Percentiles rank a stretch among this genome's conserved stretches.
These are phyloP conservation scores for Tursiops truncatus DNA, from an alignment of 2,113 vertebrate genomes.

Conservation along the genomic window DNA sequence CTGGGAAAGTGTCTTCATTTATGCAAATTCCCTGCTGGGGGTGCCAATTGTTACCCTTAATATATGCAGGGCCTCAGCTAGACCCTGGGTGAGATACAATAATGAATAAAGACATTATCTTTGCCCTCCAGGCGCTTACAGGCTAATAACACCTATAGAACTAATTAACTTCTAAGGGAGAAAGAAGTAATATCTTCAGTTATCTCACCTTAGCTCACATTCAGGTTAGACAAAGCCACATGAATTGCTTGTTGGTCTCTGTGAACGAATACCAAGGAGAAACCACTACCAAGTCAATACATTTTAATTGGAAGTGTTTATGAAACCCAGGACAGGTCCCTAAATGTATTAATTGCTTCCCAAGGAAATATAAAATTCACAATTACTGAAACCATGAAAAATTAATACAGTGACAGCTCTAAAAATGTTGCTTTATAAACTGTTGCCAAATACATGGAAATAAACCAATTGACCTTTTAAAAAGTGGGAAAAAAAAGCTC, in stretches of 20 bases:
- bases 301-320: conserved; percentile 71
- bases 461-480: conserved; percentile 74
- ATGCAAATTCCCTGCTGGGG: conserved; percentile 9
- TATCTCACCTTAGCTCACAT: conserved; percentile 53
- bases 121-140: conserved; percentile 62
- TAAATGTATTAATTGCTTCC: conserved; percentile 79
- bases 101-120: conserved; percentile 61
- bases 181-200: background rate
- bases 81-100: conserved; percentile 1
- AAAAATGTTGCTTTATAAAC: conserved; percentile 71
- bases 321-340: conserved; percentile 66
- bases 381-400: conserved; percentile 72
- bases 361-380: conserved; percentile 77
- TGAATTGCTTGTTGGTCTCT: conserved; percentile 27
- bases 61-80: background rate
- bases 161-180: conserved; percentile 69
- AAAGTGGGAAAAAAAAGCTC: background rate
- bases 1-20: background rate
- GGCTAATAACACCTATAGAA: conserved; percentile 54
- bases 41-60: background rate
- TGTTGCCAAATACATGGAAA: conserved; percentile 70
- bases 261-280: conserved; percentile 47
- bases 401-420: conserved; percentile 72
- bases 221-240: conserved; percentile 61
- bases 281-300: conserved; percentile 67